Evolutionary conservation across 1,140 invertebrate genomes (phyloP).

Genomic region (Hyles euphorbiae): DNA sequence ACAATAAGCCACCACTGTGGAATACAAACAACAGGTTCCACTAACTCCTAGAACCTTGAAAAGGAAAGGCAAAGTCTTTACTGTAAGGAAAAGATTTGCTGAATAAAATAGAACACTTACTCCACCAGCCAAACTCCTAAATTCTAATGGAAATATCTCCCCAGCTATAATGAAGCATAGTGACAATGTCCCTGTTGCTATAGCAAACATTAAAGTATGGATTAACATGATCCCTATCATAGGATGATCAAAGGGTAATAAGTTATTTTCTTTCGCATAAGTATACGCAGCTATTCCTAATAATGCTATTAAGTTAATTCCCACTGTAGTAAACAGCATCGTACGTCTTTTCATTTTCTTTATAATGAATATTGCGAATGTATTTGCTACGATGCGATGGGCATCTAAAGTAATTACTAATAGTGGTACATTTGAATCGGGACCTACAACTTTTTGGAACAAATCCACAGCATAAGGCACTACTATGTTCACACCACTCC

Average conservation of each 20-base stretch:
- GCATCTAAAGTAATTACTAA: constrained; percentile 26
- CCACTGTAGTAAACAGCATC: constrained; percentile 21
- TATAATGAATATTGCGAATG: constrained; percentile 26
- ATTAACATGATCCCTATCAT: constrained; percentile 24
- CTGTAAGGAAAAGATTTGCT: constrained; percentile 19
- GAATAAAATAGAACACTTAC: constrained; percentile 31
- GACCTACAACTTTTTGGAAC: constrained; percentile 20
- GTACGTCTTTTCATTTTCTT: constrained; percentile 27
- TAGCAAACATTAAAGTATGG: constrained; percentile 26
- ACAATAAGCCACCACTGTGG: constrained; percentile 19
- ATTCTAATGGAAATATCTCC: constrained; percentile 32
- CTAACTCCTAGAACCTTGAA: constrained; percentile 19
- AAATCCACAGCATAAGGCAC: constrained; percentile 25
- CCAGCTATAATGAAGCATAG: constrained; percentile 29
- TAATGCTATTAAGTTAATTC: constrained; percentile 18
- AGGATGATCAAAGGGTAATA: constrained; percentile 18
- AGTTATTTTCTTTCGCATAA: constrained; percentile 20
- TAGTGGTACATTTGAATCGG: constrained; percentile 14
- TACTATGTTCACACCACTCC: constrained; percentile 25
- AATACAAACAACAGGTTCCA: constrained; percentile 26
- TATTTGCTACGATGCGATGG: constrained; percentile 27
- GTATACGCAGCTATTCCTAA: constrained; percentile 19
- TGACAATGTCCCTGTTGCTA: constrained; percentile 30
- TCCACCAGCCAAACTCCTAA: constrained; percentile 28
- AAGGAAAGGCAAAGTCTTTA: constrained; percentile 28